Evolutionary conservation across 2,797 vertebrate genomes (phyloP).

Genomic region (Karalla daura): DNA sequence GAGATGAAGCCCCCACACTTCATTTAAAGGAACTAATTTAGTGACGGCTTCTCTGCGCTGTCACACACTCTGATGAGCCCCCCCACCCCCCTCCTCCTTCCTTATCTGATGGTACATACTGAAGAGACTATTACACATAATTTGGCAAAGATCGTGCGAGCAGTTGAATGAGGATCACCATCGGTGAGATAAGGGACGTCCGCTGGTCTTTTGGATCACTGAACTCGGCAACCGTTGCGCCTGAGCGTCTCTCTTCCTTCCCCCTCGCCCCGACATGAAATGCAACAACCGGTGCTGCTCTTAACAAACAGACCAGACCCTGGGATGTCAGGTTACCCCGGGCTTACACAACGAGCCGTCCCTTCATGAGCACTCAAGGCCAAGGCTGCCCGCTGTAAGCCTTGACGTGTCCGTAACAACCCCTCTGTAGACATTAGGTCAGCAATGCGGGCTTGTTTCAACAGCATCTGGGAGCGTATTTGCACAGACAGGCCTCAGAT

Average conservation of each 20-base stretch:
- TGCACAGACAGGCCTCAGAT: background rate
- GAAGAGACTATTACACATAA: background rate
- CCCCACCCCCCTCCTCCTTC: too few relatives aligned
- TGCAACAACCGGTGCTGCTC: background rate
- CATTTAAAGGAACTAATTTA: background rate
- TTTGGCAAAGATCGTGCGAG: background rate
- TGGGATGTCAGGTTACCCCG: background rate
- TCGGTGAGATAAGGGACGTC: background rate
- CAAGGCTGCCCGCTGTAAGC: background rate
- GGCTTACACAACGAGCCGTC: background rate
- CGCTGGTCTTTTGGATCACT: background rate
- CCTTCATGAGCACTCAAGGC: background rate
- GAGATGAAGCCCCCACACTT: background rate
- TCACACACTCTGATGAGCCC: background rate
- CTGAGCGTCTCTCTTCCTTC: background rate
- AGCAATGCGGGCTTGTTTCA: background rate
- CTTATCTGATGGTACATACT: background rate
- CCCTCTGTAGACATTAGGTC: background rate
- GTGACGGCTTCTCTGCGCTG: background rate
- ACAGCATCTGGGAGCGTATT: background rate
- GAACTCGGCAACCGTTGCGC: background rate
- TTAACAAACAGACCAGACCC: background rate
- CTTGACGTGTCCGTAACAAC: background rate
- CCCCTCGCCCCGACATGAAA: background rate
- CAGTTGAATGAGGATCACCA: background rate